A percentile compares a stretch with the other conserved stretches of the same genome.
phyloP scores from a whole-genome alignment of 1,140 invertebrate species.

The Phortica variegata region DNA sequence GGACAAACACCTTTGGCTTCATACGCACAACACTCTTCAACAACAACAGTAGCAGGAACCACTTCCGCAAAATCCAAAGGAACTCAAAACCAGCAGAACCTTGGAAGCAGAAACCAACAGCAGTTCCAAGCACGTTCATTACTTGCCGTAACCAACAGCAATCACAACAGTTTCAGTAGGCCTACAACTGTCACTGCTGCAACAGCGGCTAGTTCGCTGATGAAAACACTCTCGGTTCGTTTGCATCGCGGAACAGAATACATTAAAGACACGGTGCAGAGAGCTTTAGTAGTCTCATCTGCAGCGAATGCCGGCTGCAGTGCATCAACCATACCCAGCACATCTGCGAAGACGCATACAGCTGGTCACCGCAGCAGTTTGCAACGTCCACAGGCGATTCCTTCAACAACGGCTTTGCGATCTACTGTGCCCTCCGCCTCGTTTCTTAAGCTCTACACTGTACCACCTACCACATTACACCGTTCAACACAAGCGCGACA shows the following conservation, averaged over 20 bases:
- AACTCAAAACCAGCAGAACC: conserved; percentile 12
- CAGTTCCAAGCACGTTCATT: conserved; percentile 40
- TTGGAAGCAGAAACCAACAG: conserved; percentile 48
- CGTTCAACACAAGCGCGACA: conserved; percentile 37
- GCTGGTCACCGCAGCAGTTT: too few relatives aligned
- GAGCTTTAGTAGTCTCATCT: conserved; percentile 37
- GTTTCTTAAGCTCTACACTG: conserved; percentile 30
- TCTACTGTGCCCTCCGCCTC: conserved; percentile 26
- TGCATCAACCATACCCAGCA: background rate
- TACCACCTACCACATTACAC: conserved; percentile 39
- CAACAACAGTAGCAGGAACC: background rate
- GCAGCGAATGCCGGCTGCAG: conserved; percentile 8
- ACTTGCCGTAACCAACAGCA: conserved; percentile 17
- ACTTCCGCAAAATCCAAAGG: background rate
- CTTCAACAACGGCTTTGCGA: conserved; percentile 4
- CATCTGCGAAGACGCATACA: too few relatives aligned
- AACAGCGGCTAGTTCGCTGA: conserved; percentile 33
- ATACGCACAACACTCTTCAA: conserved; percentile 24
- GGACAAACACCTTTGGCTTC: conserved; percentile 39
- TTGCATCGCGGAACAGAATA: conserved; percentile 60
- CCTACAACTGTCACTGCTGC: conserved; percentile 1
- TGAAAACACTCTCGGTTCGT: conserved; percentile 54
- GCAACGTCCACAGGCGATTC: conserved; percentile 11
- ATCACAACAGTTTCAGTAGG: conserved; percentile 11
- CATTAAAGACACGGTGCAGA: conserved; percentile 60